Evolutionary conservation across 2,888 invertebrate species (phyloP), one percentile per base, ranked within the genome.

Genomic region (Callyntrura sp.): DNA sequence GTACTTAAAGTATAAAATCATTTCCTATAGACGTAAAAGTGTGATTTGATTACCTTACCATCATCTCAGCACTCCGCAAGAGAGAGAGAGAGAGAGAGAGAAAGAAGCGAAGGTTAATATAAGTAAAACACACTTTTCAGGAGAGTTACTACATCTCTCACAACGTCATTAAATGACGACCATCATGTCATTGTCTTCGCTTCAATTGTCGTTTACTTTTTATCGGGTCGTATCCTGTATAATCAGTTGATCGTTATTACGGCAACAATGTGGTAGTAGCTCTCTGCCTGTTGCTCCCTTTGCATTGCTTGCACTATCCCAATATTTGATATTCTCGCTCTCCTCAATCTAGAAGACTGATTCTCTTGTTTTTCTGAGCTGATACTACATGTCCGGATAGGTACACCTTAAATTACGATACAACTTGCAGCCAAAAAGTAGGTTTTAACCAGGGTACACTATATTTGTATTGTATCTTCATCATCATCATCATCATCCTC

Each of bases 161-260:
- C n/a, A 73, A 51, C 73, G 23, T 73, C 73, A 73, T 73, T 73
- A 62, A 83, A 43, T 68, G 48, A 68, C 25, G 83, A 83, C 48
- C n/a, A n/a, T n/a, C n/a, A 82, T 82, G 83, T 68, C 83, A 83
- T 68, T 83, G 83, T 83, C 28, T 83, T 83, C 45, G 35, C n/a
- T n/a, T n/a, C n/a, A n/a, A 43, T 81, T 57, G 62, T 81, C 43
- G 51, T 83, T n/a, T n/a, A n/a, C n/a, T n/a, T n/a, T n/a, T n/a
- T 79, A 79, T 79, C 79, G 28, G 8, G 14, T 78, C 55, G 45
- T 23, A 62, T 62, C 51, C 25, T 43, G 81, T 43, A 70, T n/a
- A n/a, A n/a, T n/a, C n/a, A n/a, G n/a, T n/a, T n/a, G n/a, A n/a
- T 70, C 35, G 14, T 68, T 25, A 3, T 62, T 62, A 5, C 25